These are phyloP conservation scores for Plutella xylostella DNA, from an alignment of 2,888 invertebrate genomes.

Conservation along the genomic window DNA sequence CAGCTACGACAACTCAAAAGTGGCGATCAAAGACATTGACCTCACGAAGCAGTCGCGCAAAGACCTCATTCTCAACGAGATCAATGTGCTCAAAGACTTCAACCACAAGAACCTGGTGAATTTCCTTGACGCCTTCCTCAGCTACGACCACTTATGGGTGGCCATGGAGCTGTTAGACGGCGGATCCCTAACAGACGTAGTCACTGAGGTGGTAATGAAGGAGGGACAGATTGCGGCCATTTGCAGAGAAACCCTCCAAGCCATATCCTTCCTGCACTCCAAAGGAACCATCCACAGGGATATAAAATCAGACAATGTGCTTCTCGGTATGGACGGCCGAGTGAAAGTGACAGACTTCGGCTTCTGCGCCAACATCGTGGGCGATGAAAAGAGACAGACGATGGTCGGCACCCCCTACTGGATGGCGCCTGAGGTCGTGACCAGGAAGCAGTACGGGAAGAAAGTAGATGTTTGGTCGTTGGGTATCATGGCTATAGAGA, in stretches of 20 bases:
- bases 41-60: conserved; percentile 95
- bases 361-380: conserved; percentile 96
- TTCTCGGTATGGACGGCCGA: conserved; percentile 91
- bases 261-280: conserved; percentile 89
- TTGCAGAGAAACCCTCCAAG: conserved; percentile 85
- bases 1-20: conserved; percentile 76
- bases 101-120: conserved; percentile 96
- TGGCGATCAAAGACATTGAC: conserved; percentile 97
- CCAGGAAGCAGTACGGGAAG: conserved; percentile 92
- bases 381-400: conserved; percentile 94
- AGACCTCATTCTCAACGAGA: conserved; percentile 95
- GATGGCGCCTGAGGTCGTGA: conserved; percentile 98
- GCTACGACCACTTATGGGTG: conserved; percentile 94
- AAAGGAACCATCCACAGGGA: conserved; percentile 94
- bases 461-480: conserved; percentile 95
- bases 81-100: conserved; percentile 90
- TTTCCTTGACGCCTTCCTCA: conserved; percentile 93
- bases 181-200: conserved; percentile 96
- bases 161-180: conserved; percentile 96
- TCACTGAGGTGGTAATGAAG: conserved; percentile 96
- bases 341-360: conserved; percentile 98
- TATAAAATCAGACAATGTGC: conserved; percentile 97
- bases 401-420: conserved; percentile 99
- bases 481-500: conserved; percentile 98
- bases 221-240: conserved; percentile 97